Base-by-base conservation (phyloP, 2,113 vertebrate species). In the Sceloporus undulatus region DNA sequence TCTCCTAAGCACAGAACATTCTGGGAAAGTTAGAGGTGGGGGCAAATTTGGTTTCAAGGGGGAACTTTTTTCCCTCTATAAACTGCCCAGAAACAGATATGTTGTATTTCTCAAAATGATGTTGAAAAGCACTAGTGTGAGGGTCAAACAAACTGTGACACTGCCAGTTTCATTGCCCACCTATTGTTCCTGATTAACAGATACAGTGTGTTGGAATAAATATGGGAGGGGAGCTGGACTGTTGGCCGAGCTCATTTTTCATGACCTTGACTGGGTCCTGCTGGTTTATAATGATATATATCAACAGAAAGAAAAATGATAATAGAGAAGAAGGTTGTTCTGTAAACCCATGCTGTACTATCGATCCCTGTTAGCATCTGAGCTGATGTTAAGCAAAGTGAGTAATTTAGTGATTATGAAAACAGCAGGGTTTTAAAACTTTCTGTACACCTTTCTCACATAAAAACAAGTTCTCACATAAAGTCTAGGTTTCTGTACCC, bases 31-130 rank as follows among this genome's bases (percentile, higher is more conserved):
- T 34, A 9, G 48, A 16, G n/a, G 70, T 13, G 29, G 21, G 29
- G 71, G 74, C 83, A 88, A 90, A 86, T 84, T 13, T 88, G n/a
- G 34, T 23, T 68, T 92, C 52, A 2, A 90, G 89, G 91, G 56
- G 0, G 0, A 34, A 34, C 34, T 34, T 34, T 34, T 77, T 85
- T 90, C 83, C 89, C 91, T 62, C 19, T 18, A 16, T 10, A 65
- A 65, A 65, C 19, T 65, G 19, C 14, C 62, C 19, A 65, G 25
- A 70, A 52, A 83, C 7, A 16, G 81, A 54, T 19, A 59, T 54
- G 9, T 40, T 34, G 11, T 23, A 84, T 21, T 68, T 29, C 68
- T 54, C 29, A 34, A 27, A 71, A 5, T 8, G 10, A 11, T 10
- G 3, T 38, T 81, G n/a, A 81, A 5, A 81, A 5, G 27, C 7